These are phyloP conservation scores for Perca schrenkii DNA, from an alignment of 2,113 vertebrate species.

Conservation along the genomic window DNA sequence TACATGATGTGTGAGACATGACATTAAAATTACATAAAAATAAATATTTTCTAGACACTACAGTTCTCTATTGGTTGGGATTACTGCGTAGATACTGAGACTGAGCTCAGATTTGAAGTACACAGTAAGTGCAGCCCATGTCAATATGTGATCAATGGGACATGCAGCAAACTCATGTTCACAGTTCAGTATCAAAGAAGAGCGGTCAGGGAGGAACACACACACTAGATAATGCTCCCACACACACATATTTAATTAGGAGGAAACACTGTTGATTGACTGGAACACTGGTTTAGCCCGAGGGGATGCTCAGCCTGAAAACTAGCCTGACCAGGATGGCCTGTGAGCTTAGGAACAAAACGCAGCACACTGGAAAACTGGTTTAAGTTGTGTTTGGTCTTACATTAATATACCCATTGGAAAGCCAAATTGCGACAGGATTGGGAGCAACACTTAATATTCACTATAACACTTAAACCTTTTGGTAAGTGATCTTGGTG, in stretches of 20 bases:
- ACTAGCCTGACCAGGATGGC: neutral
- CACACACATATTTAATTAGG: too few relatives aligned
- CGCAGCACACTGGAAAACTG: too few relatives aligned
- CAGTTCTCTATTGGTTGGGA: too few relatives aligned
- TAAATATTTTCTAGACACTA: too few relatives aligned
- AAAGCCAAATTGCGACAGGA: neutral
- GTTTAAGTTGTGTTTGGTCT: neutral
- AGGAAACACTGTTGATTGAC: neutral
- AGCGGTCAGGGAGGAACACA: neutral
- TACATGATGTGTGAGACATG: too few relatives aligned
- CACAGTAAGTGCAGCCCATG: neutral
- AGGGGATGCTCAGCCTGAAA: neutral
- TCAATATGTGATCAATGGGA: neutral
- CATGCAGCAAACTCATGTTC: neutral
- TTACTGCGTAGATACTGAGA: neutral
- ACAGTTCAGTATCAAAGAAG: neutral
- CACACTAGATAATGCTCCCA: too few relatives aligned
- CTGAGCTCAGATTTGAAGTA: neutral
- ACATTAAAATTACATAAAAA: too few relatives aligned
- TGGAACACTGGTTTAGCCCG: too few relatives aligned
- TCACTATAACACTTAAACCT: neutral
- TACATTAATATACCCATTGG: neutral
- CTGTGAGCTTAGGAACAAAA: too few relatives aligned
- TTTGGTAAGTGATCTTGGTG: neutral
- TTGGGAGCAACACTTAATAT: neutral